Percentiles rank a stretch among this genome's conserved stretches.
Evolutionary conservation across 1,140 invertebrate species (phyloP).

Genomic region (Drosophila kohkoa): DNA sequence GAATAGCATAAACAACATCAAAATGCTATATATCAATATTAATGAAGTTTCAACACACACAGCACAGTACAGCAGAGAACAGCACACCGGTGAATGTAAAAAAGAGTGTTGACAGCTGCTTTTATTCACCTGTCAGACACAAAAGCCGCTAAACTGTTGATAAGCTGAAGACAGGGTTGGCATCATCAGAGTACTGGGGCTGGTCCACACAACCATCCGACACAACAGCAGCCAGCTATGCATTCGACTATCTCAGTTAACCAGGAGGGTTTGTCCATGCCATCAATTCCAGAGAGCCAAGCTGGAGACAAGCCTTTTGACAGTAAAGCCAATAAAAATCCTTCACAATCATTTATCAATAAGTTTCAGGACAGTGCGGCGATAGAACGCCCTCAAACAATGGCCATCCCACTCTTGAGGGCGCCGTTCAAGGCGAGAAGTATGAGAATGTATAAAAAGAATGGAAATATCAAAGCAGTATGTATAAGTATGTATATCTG

Average conservation of each 20-base stretch:
- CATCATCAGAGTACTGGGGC: slow-evolving; percentile 35
- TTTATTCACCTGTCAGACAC: slow-evolving; percentile 79
- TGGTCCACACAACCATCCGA: too few species aligned
- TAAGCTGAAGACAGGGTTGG: slow-evolving; percentile 57
- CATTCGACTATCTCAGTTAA: slow-evolving; percentile 27
- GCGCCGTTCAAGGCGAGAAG: neutral
- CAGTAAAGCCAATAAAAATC: slow-evolving; percentile 75
- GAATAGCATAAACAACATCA: slow-evolving; percentile 55
- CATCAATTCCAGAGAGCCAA: slow-evolving; percentile 26
- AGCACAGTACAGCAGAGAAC: too few species aligned
- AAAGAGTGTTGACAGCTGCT: slow-evolving; percentile 80
- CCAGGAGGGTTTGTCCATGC: slow-evolving; percentile 27
- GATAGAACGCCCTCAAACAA: slow-evolving; percentile 17
- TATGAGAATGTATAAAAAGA: slow-evolving; percentile 48
- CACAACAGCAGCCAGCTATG: slow-evolving; percentile 9
- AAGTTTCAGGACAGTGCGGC: slow-evolving; percentile 28
- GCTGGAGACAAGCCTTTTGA: slow-evolving; percentile 45
- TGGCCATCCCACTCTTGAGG: neutral
- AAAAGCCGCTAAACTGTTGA: slow-evolving; percentile 80
- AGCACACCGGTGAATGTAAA: neutral
- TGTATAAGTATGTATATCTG: slow-evolving; percentile 42
- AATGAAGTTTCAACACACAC: slow-evolving; percentile 56
- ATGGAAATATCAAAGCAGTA: slow-evolving; percentile 74
- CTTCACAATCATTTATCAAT: slow-evolving; percentile 81
- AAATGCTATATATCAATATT: slow-evolving; percentile 68